Evolutionary conservation across 2,888 invertebrate species (phyloP).

Genomic region (Gymnosoma rotundatum): DNA sequence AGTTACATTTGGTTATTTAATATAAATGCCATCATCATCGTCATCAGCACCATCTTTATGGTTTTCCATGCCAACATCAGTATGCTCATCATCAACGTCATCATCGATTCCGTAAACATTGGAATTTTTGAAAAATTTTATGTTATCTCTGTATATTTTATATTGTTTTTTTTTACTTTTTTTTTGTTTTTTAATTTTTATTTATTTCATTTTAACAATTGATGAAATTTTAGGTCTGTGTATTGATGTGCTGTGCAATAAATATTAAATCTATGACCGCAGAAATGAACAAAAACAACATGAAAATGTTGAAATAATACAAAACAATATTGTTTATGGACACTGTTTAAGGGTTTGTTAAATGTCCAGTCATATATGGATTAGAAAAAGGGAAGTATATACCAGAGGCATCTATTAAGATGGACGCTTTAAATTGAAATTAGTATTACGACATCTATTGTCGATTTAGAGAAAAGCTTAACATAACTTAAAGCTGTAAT

Average conservation of each 20-base stretch:
- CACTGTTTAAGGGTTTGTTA: background rate
- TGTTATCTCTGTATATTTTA: conserved; percentile 13
- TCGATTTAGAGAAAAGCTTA: no score
- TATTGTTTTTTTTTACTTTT: background rate
- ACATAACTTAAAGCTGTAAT: no score
- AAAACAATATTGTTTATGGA: conserved; percentile 56
- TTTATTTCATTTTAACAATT: background rate
- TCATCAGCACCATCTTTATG: conserved; percentile 18
- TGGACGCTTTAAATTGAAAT: no score
- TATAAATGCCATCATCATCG: background rate
- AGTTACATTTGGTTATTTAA: conserved; percentile 33
- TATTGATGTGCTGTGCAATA: conserved; percentile 45
- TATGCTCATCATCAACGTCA: conserved; percentile 25
- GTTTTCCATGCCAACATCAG: conserved; percentile 26
- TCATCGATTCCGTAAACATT: conserved; percentile 48
- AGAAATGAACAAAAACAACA: conserved; percentile 47
- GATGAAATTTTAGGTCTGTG: conserved; percentile 31
- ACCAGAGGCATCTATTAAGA: background rate
- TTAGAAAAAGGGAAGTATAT: conserved; percentile 22
- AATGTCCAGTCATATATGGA: conserved; percentile 2
- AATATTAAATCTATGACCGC: conserved; percentile 63
- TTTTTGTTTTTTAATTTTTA: background rate
- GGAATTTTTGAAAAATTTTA: conserved; percentile 41
- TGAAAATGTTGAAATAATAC: conserved; percentile 49
- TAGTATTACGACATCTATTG: no score